Conservation (phyloP, 2,797 vertebrate species). For the Austrolebias charrua region DNA sequence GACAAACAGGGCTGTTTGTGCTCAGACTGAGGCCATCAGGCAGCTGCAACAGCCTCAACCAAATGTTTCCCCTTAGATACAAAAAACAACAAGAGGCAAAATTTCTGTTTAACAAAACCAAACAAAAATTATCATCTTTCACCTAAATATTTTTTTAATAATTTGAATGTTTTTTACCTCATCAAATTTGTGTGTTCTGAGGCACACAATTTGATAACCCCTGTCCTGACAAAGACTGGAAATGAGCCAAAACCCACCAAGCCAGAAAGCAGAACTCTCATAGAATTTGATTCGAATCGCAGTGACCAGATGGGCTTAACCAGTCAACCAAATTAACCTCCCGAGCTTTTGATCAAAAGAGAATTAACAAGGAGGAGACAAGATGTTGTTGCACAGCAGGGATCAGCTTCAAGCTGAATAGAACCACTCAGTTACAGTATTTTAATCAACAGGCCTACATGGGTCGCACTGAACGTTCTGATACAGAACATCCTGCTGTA, state of each 20-base stretch:
- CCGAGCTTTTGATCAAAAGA: constrained; percentile 78
- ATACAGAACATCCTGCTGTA: constrained; percentile 14
- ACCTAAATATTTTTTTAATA: no score
- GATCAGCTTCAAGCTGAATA: constrained; percentile 33
- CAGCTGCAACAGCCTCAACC: constrained; percentile 55
- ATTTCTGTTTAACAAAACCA: neutral
- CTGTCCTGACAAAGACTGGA: constrained; percentile 28
- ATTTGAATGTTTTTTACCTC: no score
- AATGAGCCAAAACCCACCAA: constrained; percentile 41
- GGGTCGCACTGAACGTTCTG: constrained; percentile 44
- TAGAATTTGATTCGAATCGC: constrained; percentile 67
- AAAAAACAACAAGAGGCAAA: constrained; percentile 34
- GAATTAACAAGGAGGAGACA: constrained; percentile 68
- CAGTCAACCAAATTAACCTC: constrained; percentile 71
- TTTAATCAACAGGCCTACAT: constrained; percentile 54
- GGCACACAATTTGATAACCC: constrained; percentile 3
- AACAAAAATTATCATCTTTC: neutral
- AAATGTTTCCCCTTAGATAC: constrained; percentile 67
- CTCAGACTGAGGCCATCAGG: constrained; percentile 50
- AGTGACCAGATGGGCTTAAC: constrained; percentile 70
- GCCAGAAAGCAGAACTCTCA: constrained; percentile 35
- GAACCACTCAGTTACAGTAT: constrained; percentile 34
- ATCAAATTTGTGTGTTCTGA: neutral
- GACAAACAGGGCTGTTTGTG: constrained; percentile 46
- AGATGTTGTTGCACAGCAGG: constrained; percentile 67